Percentiles rank a stretch among this genome's conserved stretches.
Evolutionary conservation across 2,888 invertebrate genomes (phyloP).

Genomic region (Drosophila mettleri): DNA sequence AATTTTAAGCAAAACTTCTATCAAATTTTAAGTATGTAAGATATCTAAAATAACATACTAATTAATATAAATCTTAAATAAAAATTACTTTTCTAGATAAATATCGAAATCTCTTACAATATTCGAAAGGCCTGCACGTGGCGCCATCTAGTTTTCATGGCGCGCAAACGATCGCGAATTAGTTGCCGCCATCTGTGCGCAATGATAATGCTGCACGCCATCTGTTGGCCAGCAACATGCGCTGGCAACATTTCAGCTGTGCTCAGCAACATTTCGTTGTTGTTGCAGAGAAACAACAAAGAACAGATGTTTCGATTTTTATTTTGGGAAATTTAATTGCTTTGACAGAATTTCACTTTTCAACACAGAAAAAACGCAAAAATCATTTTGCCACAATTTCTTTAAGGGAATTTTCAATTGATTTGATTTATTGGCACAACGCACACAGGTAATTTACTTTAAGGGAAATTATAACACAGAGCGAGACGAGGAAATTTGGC

Average conservation of each 20-base stretch:
- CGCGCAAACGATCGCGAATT: slow-evolving; percentile 17
- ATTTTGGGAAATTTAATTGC: slow-evolving; percentile 80
- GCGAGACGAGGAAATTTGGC: slow-evolving; percentile 3
- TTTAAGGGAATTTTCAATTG: slow-evolving; percentile 14
- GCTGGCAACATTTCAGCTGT: slow-evolving; percentile 33
- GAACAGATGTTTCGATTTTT: slow-evolving; percentile 79
- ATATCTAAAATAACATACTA: too few species aligned
- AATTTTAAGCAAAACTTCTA: too few species aligned
- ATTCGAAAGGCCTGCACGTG: background rate
- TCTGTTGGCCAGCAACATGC: slow-evolving; percentile 48
- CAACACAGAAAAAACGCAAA: slow-evolving; percentile 35
- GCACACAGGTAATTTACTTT: slow-evolving; percentile 33
- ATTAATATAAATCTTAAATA: background rate
- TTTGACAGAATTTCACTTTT: slow-evolving; percentile 73
- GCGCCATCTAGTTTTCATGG: slow-evolving; percentile 30
- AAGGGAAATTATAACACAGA: slow-evolving; percentile 18
- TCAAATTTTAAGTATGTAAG: too few species aligned
- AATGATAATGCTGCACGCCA: slow-evolving; percentile 34
- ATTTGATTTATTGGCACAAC: slow-evolving; percentile 35
- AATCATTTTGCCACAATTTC: background rate
- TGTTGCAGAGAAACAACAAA: slow-evolving; percentile 51
- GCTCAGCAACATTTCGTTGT: slow-evolving; percentile 24
- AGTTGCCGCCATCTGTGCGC: slow-evolving; percentile 40
- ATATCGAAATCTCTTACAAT: slow-evolving; percentile 24
- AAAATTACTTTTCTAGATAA: background rate